Evolutionary conservation across 2,113 vertebrate genomes (phyloP).

Genomic region (Hypocryptadius cinnamomeus): DNA sequence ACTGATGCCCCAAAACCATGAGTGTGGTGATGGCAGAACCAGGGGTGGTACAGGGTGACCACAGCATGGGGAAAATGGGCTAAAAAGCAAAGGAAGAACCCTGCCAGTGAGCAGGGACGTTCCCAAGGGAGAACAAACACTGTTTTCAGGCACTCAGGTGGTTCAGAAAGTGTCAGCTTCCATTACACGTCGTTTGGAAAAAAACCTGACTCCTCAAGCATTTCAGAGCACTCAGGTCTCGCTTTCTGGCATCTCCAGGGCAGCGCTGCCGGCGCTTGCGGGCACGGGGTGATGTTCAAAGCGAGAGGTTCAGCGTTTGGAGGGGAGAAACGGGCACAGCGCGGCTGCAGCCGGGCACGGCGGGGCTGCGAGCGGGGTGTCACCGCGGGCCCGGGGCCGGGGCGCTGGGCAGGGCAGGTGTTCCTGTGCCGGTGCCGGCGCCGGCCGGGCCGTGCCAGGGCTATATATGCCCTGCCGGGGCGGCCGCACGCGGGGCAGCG

Average conservation of each 20-base stretch:
- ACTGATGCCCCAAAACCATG: rapidly evolving
- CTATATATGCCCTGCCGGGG: conserved; percentile 8
- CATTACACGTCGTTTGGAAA: rapidly evolving
- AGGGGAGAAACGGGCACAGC: not conserved
- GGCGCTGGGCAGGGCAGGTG: not conserved
- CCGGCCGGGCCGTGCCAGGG: not conserved
- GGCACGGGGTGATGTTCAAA: not conserved
- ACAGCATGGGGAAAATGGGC: rapidly evolving
- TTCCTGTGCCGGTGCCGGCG: not conserved
- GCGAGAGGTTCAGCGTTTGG: rapidly evolving
- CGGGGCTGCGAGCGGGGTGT: not conserved
- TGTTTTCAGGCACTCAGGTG: not conserved
- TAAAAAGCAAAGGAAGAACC: not conserved
- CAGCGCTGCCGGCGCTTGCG: rapidly evolving
- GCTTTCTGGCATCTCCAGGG: not conserved
- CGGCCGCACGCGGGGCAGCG: not conserved
- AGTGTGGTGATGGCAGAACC: not conserved
- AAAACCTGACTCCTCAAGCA: not conserved
- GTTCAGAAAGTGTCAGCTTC: not conserved
- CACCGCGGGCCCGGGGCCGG: rapidly evolving
- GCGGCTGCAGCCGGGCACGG: not conserved
- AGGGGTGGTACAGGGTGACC: not conserved
- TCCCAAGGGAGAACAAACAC: not conserved
- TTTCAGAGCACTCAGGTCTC: not conserved
- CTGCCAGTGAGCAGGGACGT: not conserved